Evolutionary conservation across 2,888 invertebrate species (phyloP), one percentile per base, ranked within the genome.

Genomic region (Harpalus rufipes): DNA sequence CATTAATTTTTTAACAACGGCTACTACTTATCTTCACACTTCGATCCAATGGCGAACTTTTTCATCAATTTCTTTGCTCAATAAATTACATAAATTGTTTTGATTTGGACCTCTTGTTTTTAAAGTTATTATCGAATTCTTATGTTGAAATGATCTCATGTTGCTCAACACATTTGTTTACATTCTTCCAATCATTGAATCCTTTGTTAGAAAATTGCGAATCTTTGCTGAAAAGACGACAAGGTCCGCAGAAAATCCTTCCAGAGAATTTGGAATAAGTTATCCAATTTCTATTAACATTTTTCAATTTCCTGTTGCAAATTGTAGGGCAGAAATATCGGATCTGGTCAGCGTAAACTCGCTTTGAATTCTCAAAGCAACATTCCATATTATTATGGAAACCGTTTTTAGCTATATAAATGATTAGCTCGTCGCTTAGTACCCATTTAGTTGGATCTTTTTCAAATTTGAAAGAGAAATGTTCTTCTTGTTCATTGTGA

Each of bases 111-210:
- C 32, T 14, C 10, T 41, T 41, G 1, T n/a, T n/a, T n/a, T n/a
- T n/a, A n/a, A n/a, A n/a, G n/a, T n/a, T n/a, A n/a, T 39, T 41
- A 76, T 32, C 10, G 59, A 76, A 16, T 39, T 16, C 12, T 83
- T 83, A 16, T 83, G 76, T 4, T 18, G 14, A 2, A 21, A 16
- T 0, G 83, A 76, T 7, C 74, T 83, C 83, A 14, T 83, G 83
- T 7, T 58, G 14, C 18, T 51, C 8, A 51, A 51, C 51, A 51
- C 51, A 51, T 51, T 51, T 51, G 51, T 32, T 56, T 18, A 25
- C 25, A 76, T 74, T 41, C 12, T 81, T 81, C 44, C 81, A 65
- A 39, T 81, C 81, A n/a, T 32, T 81, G 21, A 65, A 25, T 12
- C 63, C 63, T 5, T 65, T 16, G 1, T 18, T 39, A 41, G 32